A percentile compares a stretch with the other conserved stretches of the same genome.
Conservation (phyloP, 2,113 vertebrate genomes). For the Melanotaenia duboulayi region DNA sequence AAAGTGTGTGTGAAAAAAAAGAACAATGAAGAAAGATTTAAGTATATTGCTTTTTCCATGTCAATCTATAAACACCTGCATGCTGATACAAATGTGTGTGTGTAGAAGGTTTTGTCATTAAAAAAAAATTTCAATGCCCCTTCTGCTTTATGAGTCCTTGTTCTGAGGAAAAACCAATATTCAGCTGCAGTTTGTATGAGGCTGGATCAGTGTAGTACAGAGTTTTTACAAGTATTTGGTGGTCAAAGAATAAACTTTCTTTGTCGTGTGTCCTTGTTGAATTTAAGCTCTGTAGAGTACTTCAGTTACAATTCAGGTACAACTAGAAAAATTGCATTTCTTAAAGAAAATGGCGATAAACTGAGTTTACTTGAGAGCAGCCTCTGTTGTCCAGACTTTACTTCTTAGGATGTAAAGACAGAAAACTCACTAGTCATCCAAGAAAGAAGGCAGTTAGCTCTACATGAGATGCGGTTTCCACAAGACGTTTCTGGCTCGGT, state of each 20-base stretch:
- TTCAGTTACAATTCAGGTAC: neutral
- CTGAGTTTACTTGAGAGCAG: neutral
- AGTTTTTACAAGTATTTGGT: neutral
- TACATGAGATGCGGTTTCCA: slow-evolving; percentile 7
- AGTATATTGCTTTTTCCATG: no score
- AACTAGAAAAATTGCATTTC: neutral
- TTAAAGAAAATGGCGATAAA: neutral
- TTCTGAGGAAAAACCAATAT: neutral
- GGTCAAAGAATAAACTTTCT: neutral
- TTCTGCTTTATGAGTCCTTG: neutral
- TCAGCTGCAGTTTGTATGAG: neutral
- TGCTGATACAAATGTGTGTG: no score
- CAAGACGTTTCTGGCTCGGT: slow-evolving; percentile 20
- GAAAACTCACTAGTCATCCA: neutral
- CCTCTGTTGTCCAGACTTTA: neutral
- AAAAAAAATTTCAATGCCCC: neutral
- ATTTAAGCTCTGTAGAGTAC: neutral
- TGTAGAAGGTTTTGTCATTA: neutral
- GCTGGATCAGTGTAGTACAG: neutral
- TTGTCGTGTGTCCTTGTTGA: neutral
- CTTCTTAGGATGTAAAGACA: neutral
- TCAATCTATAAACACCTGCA: no score
- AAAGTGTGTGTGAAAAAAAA: no score
- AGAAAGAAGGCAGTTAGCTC: neutral
- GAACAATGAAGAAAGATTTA: no score